phyloP scores from a whole-genome alignment of 2,888 invertebrate genomes.

The Sinotaia quadrata region DNA sequence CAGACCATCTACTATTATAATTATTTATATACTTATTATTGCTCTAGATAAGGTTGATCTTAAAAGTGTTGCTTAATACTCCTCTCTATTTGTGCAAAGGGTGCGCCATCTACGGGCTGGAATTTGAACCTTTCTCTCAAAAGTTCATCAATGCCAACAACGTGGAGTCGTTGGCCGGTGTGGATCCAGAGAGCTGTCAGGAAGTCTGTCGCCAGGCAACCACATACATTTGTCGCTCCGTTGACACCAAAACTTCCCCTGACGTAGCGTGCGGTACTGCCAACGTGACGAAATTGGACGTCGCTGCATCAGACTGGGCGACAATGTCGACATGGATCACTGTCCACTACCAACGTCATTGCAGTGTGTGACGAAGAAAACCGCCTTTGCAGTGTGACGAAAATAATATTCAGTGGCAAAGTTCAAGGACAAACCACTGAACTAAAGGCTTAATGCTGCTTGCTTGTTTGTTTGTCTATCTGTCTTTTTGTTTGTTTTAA shows the following conservation, averaged over 20 bases:
- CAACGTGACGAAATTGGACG: constrained; percentile 10
- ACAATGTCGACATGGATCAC: neutral
- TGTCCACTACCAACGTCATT: constrained; percentile 19
- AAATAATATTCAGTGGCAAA: too few relatives aligned
- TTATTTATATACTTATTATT: too few relatives aligned
- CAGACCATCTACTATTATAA: too few relatives aligned
- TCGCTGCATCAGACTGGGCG: neutral
- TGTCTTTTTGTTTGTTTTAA: too few relatives aligned
- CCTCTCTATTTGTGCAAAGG: neutral
- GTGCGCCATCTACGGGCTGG: constrained; percentile 8
- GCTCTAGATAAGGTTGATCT: too few relatives aligned
- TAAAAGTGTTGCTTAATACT: neutral
- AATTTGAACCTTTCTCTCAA: constrained; percentile 12
- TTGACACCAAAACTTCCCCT: neutral
- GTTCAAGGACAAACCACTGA: too few relatives aligned
- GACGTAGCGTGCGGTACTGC: constrained; percentile 7
- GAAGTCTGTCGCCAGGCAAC: constrained; percentile 8
- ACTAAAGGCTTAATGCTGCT: too few relatives aligned
- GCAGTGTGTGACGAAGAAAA: constrained; percentile 6
- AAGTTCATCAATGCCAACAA: constrained; percentile 18
- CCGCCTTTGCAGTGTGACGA: too few relatives aligned
- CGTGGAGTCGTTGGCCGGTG: neutral
- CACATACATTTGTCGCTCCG: constrained; percentile 10
- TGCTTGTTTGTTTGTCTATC: too few relatives aligned
- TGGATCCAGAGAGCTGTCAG: neutral